These are phyloP conservation scores for Zygothrica quintamaculata DNA, from an alignment of 2,888 invertebrate species.

Conservation along the genomic window DNA sequence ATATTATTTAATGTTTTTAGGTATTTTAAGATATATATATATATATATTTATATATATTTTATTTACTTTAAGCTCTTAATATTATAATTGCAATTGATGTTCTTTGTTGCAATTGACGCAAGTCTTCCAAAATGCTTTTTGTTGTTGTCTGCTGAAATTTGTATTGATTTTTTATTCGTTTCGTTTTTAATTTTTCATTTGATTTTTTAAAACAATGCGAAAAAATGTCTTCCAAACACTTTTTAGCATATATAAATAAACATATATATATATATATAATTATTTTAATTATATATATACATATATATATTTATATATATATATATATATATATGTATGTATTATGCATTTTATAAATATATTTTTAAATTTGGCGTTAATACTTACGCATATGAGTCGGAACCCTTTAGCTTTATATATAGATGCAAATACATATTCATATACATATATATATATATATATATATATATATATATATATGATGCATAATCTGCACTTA, in stretches of 20 bases:
- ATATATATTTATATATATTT: conserved; percentile 23
- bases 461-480: conserved; percentile 41
- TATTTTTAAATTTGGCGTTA: no score
- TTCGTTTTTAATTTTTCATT: no score
- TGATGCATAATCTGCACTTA: conserved; percentile 78
- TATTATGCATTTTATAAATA: no score
- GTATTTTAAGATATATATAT: no score
- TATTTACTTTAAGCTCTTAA: conserved; percentile 52
- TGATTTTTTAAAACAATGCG: conserved; percentile 48
- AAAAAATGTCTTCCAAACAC: conserved; percentile 82
- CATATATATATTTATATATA: conserved; percentile 65
- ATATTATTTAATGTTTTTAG: conserved; percentile 21
- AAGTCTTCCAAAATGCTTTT: conserved; percentile 82
- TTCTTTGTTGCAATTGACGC: conserved; percentile 62
- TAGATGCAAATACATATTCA: neutral
- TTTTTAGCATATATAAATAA: conserved; percentile 55
- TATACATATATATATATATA: conserved; percentile 18
- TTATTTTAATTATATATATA: conserved; percentile 38
- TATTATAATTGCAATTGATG: conserved; percentile 56
- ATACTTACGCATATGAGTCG: no score
- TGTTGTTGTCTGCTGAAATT: conserved; percentile 73
- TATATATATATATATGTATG: neutral
- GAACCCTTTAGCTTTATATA: neutral
- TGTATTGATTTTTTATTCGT: no score
- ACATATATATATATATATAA: conserved; percentile 42